Evolutionary conservation across 1,140 invertebrate genomes (phyloP), one percentile per base, ranked within the genome.

Genomic region (Capitella teleta): DNA sequence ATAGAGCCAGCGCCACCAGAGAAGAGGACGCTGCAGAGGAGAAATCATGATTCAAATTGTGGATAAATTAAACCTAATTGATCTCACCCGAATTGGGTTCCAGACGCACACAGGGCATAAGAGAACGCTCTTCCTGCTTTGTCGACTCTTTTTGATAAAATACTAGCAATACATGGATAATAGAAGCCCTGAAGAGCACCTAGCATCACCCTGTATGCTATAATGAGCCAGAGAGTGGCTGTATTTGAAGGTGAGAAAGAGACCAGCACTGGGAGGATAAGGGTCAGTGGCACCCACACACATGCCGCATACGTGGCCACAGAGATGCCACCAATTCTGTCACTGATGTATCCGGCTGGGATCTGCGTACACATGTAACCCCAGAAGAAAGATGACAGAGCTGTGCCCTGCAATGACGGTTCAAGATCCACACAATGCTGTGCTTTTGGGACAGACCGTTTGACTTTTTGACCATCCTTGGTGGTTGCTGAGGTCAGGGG

Each of bases 381-480:
- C 81, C 82, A 85, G 60, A 85, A 85, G 60, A 85, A 85, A 28
- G 80, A 80, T 4, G 82, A 83, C 8, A 85, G 60, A 40, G 84
- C 78, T 2, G 79, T 79, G 3, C 83, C 76, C 76, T 77, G 40
- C n/a, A n/a, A n/a, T n/a, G n/a, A n/a, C n/a, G n/a, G n/a, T n/a
- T n/a, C n/a, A n/a, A n/a, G n/a, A n/a, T n/a, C n/a, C n/a, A n/a
- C n/a, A n/a, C n/a, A n/a, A n/a, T n/a, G n/a, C n/a, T n/a, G n/a
- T n/a, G n/a, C n/a, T n/a, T n/a, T n/a, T n/a, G n/a, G n/a, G n/a
- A n/a, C n/a, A n/a, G n/a, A n/a, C n/a, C n/a, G n/a, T n/a, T n/a
- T n/a, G n/a, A n/a, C n/a, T n/a, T n/a, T n/a, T n/a, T n/a, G n/a
- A n/a, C n/a, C n/a, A n/a, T n/a, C n/a, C n/a, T n/a, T n/a, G n/a